A percentile compares a stretch with the other conserved stretches of the same genome.
Conservation (phyloP, 2,888 invertebrate genomes). For the Saturnia japonica region DNA sequence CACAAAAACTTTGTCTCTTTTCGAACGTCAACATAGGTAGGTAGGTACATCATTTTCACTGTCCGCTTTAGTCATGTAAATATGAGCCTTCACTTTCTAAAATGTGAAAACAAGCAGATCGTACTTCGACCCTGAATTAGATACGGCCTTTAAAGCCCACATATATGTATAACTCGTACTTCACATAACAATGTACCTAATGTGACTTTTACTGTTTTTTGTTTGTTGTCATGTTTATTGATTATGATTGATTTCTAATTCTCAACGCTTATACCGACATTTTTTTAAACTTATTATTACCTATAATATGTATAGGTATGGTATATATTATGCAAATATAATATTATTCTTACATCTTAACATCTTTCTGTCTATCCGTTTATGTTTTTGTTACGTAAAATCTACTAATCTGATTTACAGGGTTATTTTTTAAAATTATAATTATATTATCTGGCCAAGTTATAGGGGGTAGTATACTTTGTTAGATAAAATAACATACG, state of each 20-base stretch:
- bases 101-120: slow-evolving; percentile 65
- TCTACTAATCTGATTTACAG: too few species aligned
- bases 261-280: not conserved
- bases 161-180: slow-evolving; percentile 1
- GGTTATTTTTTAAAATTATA: too few species aligned
- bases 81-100: slow-evolving; percentile 77
- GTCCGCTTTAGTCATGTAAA: slow-evolving; percentile 64
- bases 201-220: not conserved
- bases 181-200: not conserved
- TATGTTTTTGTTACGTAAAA: too few species aligned
- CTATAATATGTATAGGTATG: too few species aligned
- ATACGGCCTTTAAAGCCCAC: slow-evolving; percentile 41
- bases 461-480: too few species aligned
- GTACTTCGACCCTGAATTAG: slow-evolving; percentile 55
- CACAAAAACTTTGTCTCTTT: slow-evolving; percentile 53
- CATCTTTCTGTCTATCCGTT: too few species aligned
- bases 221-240: slow-evolving; percentile 5
- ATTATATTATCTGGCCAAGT: too few species aligned
- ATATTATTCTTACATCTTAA: too few species aligned
- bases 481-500: too few species aligned
- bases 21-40: slow-evolving; percentile 43
- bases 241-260: slow-evolving; percentile 5
- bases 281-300: too few species aligned
- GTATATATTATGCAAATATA: too few species aligned
- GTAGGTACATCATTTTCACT: slow-evolving; percentile 46